Base-by-base conservation (phyloP, 1,140 invertebrate genomes). In the Drusus annulatus region DNA sequence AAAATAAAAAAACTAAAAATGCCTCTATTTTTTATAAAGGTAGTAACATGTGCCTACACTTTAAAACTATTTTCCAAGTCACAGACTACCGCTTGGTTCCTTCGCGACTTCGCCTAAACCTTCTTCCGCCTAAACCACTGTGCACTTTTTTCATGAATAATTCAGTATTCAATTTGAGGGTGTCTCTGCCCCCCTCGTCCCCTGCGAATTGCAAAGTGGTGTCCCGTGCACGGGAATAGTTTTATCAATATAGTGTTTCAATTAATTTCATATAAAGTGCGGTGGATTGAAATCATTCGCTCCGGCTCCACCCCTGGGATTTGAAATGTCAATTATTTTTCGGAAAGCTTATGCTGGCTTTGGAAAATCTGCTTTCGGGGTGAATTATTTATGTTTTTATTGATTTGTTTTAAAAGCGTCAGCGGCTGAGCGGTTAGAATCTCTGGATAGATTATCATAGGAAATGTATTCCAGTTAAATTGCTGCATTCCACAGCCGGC, bases 311-410 rank as follows among this genome's bases (percentile, higher is more conserved):
- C 68, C 68, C 68, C 31, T 17, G 68, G 68, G 68, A 71, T 71
- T 71, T 50, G 45, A 19, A 19, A 45, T 51, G 68, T 71, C 68
- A 71, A 71, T 71, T 71, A 71, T 71, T 71, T 71, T 71, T 71
- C 23, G 7, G 23, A 71, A 50, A 71, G 68, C 68, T 50, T 71
- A 71, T 21, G 68, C 5, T 51, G 16, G 31, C 45, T 51, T 19
- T 51, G 17, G 5, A 19, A 25, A 65, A 65, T 21, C 13, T 65
- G n/a, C 21, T 65, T 31, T 28, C 28, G 23, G 62, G 62, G 62
- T 65, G 62, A 65, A 16, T 65, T 45, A 45, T 45, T 45, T 45
- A 45, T 45, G 0, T 13, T 45, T 8, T 45, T 45, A 45, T 45
- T 45, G 36, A 45, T 45, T 45, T 45, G 36, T 45, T 45, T 45